Conservation (phyloP, 1,140 invertebrate species). For the Pectinophora gossypiella region DNA sequence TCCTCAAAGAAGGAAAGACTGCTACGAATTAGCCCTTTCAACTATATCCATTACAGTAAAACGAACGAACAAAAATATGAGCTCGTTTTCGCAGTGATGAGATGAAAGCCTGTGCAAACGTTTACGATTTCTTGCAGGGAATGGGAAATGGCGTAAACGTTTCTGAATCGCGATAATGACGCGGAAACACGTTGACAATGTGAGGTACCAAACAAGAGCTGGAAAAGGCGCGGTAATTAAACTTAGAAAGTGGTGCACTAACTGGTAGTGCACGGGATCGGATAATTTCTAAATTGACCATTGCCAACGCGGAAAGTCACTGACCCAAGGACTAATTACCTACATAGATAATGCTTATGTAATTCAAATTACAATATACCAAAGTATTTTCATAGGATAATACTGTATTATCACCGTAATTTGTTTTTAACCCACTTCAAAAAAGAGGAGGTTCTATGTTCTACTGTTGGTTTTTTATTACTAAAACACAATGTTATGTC, state of each 20-base stretch:
- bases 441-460: no score
- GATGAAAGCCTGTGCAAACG: constrained; percentile 1
- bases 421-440: no score
- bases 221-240: constrained; percentile 38
- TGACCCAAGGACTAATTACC: constrained; percentile 14
- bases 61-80: no score
- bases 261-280: constrained; percentile 30
- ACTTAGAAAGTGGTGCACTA: constrained; percentile 40
- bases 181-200: constrained; percentile 45
- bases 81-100: not conserved
- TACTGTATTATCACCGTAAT: no score
- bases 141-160: constrained; percentile 20
- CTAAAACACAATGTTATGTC: no score
- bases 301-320: constrained; percentile 22
- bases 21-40: no score
- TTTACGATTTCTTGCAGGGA: constrained; percentile 3
- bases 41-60: no score
- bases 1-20: no score
- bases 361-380: no score
- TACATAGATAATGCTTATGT: no score
- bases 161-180: constrained; percentile 36
- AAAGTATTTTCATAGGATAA: no score
- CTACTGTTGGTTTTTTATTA: no score
- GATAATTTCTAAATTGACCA: constrained; percentile 34
- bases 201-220: constrained; percentile 30